Base-by-base conservation (phyloP, 2,888 invertebrate genomes). In the Cybosia mesomella region DNA sequence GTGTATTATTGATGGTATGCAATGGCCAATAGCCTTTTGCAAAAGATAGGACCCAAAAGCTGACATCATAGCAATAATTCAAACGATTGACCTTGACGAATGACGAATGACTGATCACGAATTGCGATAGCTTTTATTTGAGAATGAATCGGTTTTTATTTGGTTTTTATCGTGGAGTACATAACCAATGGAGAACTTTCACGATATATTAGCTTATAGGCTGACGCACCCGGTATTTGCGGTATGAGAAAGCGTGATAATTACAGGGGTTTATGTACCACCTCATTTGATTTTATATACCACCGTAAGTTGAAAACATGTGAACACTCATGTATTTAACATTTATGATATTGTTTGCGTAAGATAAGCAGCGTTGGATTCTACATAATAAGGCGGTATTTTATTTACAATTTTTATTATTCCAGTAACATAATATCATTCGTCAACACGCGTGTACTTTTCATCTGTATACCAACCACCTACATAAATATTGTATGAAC, bases 21-120 rank as follows among this genome's bases (percentile, higher is more conserved):
- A 67, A 66, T 58, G 67, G 67, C 64, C 15, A 60, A 53, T 32
- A 58, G 58, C 67, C 36, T 64, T 74, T 67, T 65, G 11, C 64
- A 62, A 36, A 55, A 62, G 34, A 24, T 15, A 59, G 67, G 57
- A 65, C 59, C 59, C 57, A 24, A 61, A 36, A 36, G 24, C 39
- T 66, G 58, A 60, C 68, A 64, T 70, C 71, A 71, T 58, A 10
- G 24, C 57, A n/a, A 62, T 22, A 65, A 49, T 70, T 64, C 58
- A 54, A 61, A 66, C 64, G 43, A 22, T 32, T 49, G 32, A n/a
- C 36, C 53, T 22, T 21, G 28, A 39, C 32, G 8, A 60, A 64
- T 73, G 58, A 73, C n/a, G n/a, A n/a, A n/a, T n/a, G n/a, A 43
- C 18, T 43, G 18, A 22, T 73, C 62, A 68, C 59, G 28, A 18